Percentiles rank a stretch among this genome's conserved stretches.
Evolutionary conservation across 2,888 invertebrate species (phyloP).

Genomic region (Athripsodes cinereus): DNA sequence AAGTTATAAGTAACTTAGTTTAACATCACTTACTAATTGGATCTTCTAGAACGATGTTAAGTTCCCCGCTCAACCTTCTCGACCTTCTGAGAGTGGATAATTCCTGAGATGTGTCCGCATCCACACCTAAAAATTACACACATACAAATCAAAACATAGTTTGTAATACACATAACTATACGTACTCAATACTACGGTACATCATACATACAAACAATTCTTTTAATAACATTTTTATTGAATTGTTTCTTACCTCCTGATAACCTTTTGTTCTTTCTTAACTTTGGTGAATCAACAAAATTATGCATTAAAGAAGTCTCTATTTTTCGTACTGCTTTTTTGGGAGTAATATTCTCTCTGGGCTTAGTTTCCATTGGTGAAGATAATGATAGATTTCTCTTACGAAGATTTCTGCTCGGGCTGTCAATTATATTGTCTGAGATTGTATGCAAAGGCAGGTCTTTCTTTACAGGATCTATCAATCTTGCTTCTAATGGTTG

Average conservation of each 20-base stretch:
- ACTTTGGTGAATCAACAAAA: conserved; percentile 23
- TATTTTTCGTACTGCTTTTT: conserved; percentile 9
- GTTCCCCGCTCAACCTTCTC: conserved; percentile 21
- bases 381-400: conserved; percentile 5
- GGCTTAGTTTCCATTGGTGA: conserved; percentile 1
- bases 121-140: not conserved
- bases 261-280: conserved; percentile 14
- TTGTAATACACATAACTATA: not conserved
- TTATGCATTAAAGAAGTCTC: conserved; percentile 13
- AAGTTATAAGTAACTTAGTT: not conserved
- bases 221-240: too few relatives aligned
- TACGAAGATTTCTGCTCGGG: conserved; percentile 16
- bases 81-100: conserved; percentile 17
- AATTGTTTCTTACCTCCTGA: not conserved
- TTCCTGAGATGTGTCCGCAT: conserved; percentile 1
- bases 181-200: not conserved
- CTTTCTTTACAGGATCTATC: conserved; percentile 9
- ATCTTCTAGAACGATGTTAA: conserved; percentile 23
- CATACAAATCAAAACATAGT: too few relatives aligned
- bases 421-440: conserved; percentile 1
- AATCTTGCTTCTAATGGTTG: not conserved
- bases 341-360: conserved; percentile 8
- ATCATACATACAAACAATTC: too few relatives aligned
- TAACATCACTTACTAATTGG: conserved; percentile 15
- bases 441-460: conserved; percentile 2